A percentile compares a stretch with the other conserved stretches of the same genome.
Evolutionary conservation across 2,888 invertebrate species (phyloP).

Genomic region (Eupeodes latifasciatus): DNA sequence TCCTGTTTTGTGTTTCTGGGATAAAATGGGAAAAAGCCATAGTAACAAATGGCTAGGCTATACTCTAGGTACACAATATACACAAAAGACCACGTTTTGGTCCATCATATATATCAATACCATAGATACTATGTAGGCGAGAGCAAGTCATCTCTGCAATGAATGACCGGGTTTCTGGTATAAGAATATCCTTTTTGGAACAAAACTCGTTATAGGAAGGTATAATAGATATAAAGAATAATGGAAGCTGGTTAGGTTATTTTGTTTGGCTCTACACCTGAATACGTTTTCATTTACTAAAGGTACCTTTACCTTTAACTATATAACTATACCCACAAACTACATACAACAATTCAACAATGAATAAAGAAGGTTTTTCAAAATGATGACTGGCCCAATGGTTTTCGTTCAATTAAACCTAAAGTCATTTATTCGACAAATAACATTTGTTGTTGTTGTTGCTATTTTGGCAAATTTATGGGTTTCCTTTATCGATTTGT

Average conservation of each 20-base stretch:
- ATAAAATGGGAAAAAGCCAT: conserved; percentile 23
- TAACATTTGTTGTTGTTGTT: background rate
- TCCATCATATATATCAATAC: background rate
- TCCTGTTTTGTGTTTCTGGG: conserved; percentile 7
- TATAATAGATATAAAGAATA: conserved; percentile 39
- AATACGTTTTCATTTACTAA: conserved; percentile 25
- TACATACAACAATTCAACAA: background rate
- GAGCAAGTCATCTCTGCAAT: conserved; percentile 29
- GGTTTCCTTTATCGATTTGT: background rate
- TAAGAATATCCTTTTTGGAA: conserved; percentile 11
- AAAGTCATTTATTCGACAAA: conserved; percentile 38
- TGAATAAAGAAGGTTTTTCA: conserved; percentile 12
- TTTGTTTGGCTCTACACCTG: conserved; percentile 31
- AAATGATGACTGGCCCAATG: conserved; percentile 21
- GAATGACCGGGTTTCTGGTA: conserved; percentile 6
- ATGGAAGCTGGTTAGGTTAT: conserved; percentile 33
- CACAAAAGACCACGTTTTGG: conserved; percentile 33
- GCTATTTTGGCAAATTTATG: background rate
- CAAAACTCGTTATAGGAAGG: conserved; percentile 7
- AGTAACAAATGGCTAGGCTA: conserved; percentile 27
- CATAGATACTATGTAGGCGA: background rate
- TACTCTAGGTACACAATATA: background rate
- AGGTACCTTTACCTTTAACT: too few species aligned
- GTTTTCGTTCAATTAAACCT: conserved; percentile 36
- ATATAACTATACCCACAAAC: too few species aligned